Evolutionary conservation across 2,113 vertebrate species (phyloP), one percentile per base, ranked within the genome.

Genomic region (Oostethus manadensis): DNA sequence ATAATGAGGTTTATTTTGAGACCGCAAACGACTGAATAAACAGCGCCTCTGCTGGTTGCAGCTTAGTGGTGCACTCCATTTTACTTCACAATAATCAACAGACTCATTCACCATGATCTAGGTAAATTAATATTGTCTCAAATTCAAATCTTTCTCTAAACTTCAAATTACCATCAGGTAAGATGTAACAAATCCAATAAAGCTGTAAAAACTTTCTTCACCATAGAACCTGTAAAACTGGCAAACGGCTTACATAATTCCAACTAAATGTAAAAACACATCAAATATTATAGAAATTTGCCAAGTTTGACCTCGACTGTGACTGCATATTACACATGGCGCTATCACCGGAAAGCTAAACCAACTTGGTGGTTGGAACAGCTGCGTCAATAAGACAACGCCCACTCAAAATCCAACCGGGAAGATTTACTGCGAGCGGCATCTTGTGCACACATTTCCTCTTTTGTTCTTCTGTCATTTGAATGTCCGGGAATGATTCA

Each of bases 371-470:
- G 43, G 74, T 86, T 86, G 58, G 62, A 74, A 58, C 76, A 78
- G 73, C 69, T 80, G 78, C 68, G 33, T 42, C 16, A 45, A 79
- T 79, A 64, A 73, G 66, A 69, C 66, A 50, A 70, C 58, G 18
- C 47, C 69, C 68, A 71, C 59, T 69, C 63, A 51, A 58, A 73
- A 62, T 56, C 56, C 57, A 58, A 64, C 62, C 47, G 23, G 65
- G 40, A 53, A 60, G 55, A 72, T 74, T 76, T 76, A 70, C 56
- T 15, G 46, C 62, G 64, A 40, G 68, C 70, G 73, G 56, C 22
- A 7, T 56, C 54, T 62, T 51, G 63, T 50, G 58, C 45, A 6
- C 50, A 68, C 51, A 70, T 75, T 71, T 70, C 70, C 66, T 60
- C 61, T 71, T 70, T 76, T 73, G 66, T 78, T 77, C 56, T 57